Conservation (phyloP, 2,797 vertebrate genomes). For the Crocidura indochinensis region DNA sequence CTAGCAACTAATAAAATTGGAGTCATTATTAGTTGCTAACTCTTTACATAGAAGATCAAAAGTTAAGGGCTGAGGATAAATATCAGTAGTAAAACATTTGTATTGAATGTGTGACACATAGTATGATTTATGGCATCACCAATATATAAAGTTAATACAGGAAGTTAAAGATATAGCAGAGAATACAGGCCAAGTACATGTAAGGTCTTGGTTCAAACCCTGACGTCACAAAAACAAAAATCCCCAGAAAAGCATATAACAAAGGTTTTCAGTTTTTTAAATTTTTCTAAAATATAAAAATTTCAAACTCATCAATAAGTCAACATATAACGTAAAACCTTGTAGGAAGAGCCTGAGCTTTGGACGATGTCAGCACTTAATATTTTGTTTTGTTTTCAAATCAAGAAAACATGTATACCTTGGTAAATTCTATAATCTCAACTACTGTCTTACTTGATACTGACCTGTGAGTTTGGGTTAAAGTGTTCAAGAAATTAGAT, state of each 20-base stretch:
- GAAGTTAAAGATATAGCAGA: no score
- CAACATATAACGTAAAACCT: slow-evolving; percentile 15
- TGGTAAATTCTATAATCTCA: slow-evolving; percentile 39
- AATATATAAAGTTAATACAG: no score
- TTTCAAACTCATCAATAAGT: slow-evolving; percentile 27
- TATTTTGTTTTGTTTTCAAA: slow-evolving; percentile 44
- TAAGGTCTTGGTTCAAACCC: no score
- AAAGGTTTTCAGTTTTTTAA: slow-evolving; percentile 9
- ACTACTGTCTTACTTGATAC: slow-evolving; percentile 6
- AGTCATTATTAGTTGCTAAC: neutral
- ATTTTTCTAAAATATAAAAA: slow-evolving; percentile 8
- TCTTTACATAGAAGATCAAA: slow-evolving; percentile 15
- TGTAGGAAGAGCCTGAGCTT: slow-evolving; percentile 42
- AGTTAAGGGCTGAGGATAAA: neutral
- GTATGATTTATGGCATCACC: no score
- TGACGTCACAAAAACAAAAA: no score
- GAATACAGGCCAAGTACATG: no score
- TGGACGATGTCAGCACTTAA: neutral
- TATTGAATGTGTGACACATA: no score
- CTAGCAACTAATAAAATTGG: no score
- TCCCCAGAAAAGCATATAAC: neutral
- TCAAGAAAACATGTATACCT: slow-evolving; percentile 17
- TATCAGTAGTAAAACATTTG: no score
- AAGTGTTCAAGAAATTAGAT: neutral
- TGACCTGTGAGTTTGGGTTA: neutral